Evolutionary conservation across 64 coral and sea anemone genomes (phyloP).

Genomic region (Acropora yongei): DNA sequence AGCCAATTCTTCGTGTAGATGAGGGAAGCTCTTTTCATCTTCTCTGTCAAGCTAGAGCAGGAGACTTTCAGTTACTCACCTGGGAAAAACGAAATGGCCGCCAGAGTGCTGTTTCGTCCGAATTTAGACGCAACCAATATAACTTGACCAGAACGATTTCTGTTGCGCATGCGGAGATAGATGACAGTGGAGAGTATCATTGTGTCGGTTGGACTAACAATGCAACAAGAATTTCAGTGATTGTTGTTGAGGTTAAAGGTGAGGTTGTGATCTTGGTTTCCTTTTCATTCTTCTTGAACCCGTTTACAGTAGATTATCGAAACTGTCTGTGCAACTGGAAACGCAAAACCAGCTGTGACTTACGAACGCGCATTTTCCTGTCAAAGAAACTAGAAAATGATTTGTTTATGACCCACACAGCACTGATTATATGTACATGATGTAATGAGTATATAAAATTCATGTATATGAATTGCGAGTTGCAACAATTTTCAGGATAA

Average conservation of each 20-base stretch:
- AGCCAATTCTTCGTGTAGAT: background rate
- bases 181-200: conserved; percentile 43
- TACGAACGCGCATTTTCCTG: too few relatives aligned
- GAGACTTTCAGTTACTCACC: conserved; percentile 36
- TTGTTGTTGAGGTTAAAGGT: conserved; percentile 15
- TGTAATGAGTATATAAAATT: too few relatives aligned
- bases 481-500: too few relatives aligned
- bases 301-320: background rate
- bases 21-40: conserved; percentile 18
- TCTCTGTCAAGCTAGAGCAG: conserved; percentile 20
- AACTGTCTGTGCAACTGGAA: background rate
- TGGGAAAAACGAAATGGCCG: conserved; percentile 16
- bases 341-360: too few relatives aligned
- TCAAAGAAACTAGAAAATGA: too few relatives aligned
- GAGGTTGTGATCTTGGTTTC: background rate
- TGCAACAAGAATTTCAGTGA: conserved; percentile 28
- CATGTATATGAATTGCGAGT: too few relatives aligned
- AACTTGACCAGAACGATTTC: conserved; percentile 25
- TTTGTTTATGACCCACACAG: too few relatives aligned
- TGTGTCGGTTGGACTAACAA: conserved; percentile 62
- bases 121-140: background rate
- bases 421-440: too few relatives aligned
- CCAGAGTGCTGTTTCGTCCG: background rate
- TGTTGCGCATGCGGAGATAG: conserved; percentile 6
- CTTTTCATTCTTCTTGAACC: background rate